These are phyloP conservation scores for Bursaphelenchus mucronatus DNA, from an alignment of 1,140 invertebrate species.

Conservation along the genomic window DNA sequence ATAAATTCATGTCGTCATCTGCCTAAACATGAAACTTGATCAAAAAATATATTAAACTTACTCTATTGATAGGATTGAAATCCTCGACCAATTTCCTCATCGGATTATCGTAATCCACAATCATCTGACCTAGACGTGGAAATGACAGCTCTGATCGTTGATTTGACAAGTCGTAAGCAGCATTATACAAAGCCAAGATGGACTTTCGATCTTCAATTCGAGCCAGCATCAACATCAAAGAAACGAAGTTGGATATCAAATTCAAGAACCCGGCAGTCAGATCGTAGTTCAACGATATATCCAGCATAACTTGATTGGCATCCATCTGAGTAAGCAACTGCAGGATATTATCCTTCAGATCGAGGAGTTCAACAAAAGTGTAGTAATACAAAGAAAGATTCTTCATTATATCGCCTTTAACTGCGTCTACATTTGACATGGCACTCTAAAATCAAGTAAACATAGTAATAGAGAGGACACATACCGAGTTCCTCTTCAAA, in stretches of 20 bases:
- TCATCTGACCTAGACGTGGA: conserved; percentile 89
- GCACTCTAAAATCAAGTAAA: conserved; percentile 58
- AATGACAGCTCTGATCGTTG: conserved; percentile 80
- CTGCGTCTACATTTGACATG: conserved; percentile 75
- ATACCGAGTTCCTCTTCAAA: conserved; percentile 70
- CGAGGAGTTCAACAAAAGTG: conserved; percentile 97
- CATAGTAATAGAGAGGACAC: conserved; percentile 26
- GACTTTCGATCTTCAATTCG: conserved; percentile 94
- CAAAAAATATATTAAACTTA: conserved; percentile 38
- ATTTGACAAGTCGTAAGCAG: conserved; percentile 90
- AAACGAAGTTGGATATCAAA: conserved; percentile 84
- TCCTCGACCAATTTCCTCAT: conserved; percentile 93
- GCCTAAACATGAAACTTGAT: conserved; percentile 13
- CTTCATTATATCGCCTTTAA: conserved; percentile 89
- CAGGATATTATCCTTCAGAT: conserved; percentile 96
- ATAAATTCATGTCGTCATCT: conserved; percentile 19
- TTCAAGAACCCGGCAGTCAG: conserved; percentile 91
- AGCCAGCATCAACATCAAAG: conserved; percentile 86
- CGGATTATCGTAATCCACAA: conserved; percentile 92
- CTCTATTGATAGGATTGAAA: conserved; percentile 86
- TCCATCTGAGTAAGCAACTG: conserved; percentile 96
- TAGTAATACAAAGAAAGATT: conserved; percentile 94
- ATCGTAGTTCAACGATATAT: conserved; percentile 93
- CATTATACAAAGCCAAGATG: conserved; percentile 91
- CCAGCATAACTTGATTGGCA: conserved; percentile 85